Conservation (phyloP, 2,113 vertebrate species). For the Apodemus sylvaticus region DNA sequence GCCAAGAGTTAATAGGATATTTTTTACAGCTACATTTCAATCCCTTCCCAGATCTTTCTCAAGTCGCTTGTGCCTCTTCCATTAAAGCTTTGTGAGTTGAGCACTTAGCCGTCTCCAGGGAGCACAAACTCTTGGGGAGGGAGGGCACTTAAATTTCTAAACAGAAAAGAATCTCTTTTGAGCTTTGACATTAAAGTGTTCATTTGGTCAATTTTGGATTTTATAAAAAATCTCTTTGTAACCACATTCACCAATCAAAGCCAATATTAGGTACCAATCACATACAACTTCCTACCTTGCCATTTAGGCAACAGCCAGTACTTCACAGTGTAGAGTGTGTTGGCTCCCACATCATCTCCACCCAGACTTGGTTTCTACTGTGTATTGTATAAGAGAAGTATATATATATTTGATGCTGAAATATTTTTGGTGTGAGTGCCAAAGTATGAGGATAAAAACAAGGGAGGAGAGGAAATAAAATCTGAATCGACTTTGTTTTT, state of each 20-base stretch:
- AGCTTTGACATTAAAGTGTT: slow-evolving; percentile 60
- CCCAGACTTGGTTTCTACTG: neutral
- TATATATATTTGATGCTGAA: slow-evolving; percentile 65
- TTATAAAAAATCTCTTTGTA: slow-evolving; percentile 49
- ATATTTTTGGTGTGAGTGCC: slow-evolving; percentile 66
- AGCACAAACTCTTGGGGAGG: neutral
- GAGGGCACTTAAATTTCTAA: slow-evolving; percentile 49
- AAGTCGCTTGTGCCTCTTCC: slow-evolving; percentile 75
- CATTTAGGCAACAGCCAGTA: neutral
- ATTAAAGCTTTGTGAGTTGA: slow-evolving; percentile 75
- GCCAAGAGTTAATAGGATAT: slow-evolving; percentile 86
- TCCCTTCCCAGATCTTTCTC: slow-evolving; percentile 80
- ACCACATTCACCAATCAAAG: slow-evolving; percentile 35
- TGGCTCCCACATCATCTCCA: neutral
- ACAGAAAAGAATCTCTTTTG: slow-evolving; percentile 59
- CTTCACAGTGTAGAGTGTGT: neutral
- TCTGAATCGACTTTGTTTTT: slow-evolving; percentile 75
- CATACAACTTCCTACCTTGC: neutral
- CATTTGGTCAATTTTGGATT: slow-evolving; percentile 59
- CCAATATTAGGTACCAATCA: neutral
- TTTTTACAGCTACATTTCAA: slow-evolving; percentile 81
- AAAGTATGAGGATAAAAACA: slow-evolving; percentile 60
- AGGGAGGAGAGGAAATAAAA: slow-evolving; percentile 75
- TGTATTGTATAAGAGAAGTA: slow-evolving; percentile 24
- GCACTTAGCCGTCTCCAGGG: slow-evolving; percentile 66